Percentiles rank a stretch among this genome's conserved stretches.
phyloP scores from a whole-genome alignment of 2,797 vertebrate genomes.

The Muscicapa striata region DNA sequence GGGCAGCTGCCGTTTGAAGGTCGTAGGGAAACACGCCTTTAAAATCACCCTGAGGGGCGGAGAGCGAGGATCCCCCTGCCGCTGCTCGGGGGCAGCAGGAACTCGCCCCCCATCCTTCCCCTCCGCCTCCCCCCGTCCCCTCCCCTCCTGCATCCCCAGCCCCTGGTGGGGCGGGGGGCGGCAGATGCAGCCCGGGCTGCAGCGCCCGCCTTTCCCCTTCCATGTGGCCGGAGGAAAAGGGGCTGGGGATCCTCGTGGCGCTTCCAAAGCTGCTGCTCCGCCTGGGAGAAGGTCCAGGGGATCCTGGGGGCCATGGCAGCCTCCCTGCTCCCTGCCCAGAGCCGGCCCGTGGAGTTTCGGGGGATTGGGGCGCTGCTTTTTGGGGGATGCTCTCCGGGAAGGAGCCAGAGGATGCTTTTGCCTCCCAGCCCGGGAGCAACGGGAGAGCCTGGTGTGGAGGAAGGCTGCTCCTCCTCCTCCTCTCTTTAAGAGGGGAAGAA shows the following conservation, averaged over 20 bases:
- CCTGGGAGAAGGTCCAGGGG: not conserved
- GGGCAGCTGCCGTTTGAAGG: not conserved
- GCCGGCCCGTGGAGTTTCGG: fast-evolving
- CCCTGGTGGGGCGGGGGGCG: not conserved
- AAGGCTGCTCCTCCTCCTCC: not conserved
- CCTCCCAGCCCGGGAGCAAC: fast-evolving
- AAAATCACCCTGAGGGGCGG: not conserved
- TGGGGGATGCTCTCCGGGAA: not conserved
- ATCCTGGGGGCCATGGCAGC: fast-evolving
- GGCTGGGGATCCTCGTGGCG: not conserved
- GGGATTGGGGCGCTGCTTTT: not conserved
- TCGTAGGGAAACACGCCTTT: not conserved
- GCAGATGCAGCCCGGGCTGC: not conserved
- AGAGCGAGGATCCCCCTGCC: not conserved
- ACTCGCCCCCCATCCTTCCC: not conserved
- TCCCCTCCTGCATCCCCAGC: not conserved
- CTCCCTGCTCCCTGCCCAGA: fast-evolving
- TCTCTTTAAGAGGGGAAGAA: not conserved
- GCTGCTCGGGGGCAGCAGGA: not conserved
- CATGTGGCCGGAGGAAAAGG: not conserved
- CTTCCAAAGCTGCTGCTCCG: not conserved
- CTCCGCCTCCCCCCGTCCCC: too few species aligned
- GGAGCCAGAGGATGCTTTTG: not conserved
- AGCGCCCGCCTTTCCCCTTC: not conserved
- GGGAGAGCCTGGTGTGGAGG: not conserved